Evolutionary conservation across 2,888 invertebrate species (phyloP).

Genomic region (Tribolium freemani): DNA sequence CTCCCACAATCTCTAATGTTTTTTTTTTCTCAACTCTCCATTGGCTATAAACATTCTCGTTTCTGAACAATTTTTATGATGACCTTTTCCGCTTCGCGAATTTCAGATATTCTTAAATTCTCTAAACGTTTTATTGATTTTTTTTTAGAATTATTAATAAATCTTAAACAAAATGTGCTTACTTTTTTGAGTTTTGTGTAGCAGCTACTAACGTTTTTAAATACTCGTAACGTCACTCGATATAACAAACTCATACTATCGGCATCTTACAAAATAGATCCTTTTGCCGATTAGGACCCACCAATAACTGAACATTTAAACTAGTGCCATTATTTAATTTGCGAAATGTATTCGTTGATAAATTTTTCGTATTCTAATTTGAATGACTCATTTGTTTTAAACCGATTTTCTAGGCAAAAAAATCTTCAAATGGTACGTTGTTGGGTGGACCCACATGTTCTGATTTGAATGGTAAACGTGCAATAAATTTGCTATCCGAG

Average conservation of each 20-base stretch:
- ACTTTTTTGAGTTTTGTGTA: too few species aligned
- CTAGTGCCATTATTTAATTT: not conserved
- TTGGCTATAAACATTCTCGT: too few species aligned
- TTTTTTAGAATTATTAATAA: too few species aligned
- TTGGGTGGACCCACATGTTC: not conserved
- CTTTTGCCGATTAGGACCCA: slow-evolving; percentile 1
- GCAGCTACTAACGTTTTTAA: too few species aligned
- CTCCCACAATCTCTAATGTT: too few species aligned
- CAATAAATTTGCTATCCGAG: slow-evolving; percentile 19
- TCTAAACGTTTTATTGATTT: too few species aligned
- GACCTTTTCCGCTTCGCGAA: too few species aligned
- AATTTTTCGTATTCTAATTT: slow-evolving; percentile 6
- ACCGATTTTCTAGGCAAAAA: not conserved
- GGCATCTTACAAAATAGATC: slow-evolving; percentile 6
- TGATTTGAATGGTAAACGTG: slow-evolving; percentile 21
- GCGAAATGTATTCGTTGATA: not conserved
- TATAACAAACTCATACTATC: not conserved
- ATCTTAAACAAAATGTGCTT: too few species aligned
- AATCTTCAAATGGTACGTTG: slow-evolving; percentile 5
- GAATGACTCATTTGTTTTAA: slow-evolving; percentile 1
- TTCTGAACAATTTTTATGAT: too few species aligned
- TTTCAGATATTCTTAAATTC: too few species aligned
- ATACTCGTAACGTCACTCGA: too few species aligned
- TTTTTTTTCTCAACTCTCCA: too few species aligned
- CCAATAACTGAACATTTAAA: slow-evolving; percentile 3